Evolutionary conservation across 2,888 invertebrate species (phyloP), one percentile per base, ranked within the genome.

Genomic region (Tipula confusa): DNA sequence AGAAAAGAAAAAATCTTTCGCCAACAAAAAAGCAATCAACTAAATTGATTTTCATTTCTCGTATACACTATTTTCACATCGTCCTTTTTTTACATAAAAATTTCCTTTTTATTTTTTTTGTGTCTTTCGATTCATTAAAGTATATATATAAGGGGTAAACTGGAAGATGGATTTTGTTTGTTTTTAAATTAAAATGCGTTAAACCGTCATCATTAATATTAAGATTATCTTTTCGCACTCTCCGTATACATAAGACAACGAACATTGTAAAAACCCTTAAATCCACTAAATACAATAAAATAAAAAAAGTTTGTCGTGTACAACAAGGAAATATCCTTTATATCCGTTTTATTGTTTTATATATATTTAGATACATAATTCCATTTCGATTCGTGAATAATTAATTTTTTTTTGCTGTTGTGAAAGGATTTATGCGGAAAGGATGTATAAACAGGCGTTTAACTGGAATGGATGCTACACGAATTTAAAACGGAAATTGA

Each of bases 201-300:
- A 82, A 82, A 82, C 82, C 82, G 82, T 82, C 82, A 82, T 82
- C 82, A 80, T 80, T 31, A 80, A 80, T 80, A 31, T 80, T 80
- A 80, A 80, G 80, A 80, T 80, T 80, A 80, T 80, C 29, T 29
- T n/a, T 80, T 80, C 31, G 31, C 64, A 64, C 64, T 64, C n/a
- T 6, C n/a, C 5, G 11, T 36, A 1, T 15, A 43, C 6, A 64
- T 64, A 64, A 64, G 18, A 64, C 64, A 64, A 64, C n/a, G n/a
- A 64, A 64, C 64, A 64, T 64, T 64, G 64, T 64, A 64, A 64
- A n/a, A 64, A 64, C 64, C 64, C 64, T 64, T 64, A 64, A 64
- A 64, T 64, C 64, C 64, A 64, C 64, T 64, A 64, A 64, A 24
- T 64, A 64, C 64, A 24, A 24, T n/a, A n/a, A n/a, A n/a, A n/a